These are phyloP conservation scores for Talpa occidentalis DNA, from an alignment of 2,113 vertebrate genomes.

Conservation along the genomic window DNA sequence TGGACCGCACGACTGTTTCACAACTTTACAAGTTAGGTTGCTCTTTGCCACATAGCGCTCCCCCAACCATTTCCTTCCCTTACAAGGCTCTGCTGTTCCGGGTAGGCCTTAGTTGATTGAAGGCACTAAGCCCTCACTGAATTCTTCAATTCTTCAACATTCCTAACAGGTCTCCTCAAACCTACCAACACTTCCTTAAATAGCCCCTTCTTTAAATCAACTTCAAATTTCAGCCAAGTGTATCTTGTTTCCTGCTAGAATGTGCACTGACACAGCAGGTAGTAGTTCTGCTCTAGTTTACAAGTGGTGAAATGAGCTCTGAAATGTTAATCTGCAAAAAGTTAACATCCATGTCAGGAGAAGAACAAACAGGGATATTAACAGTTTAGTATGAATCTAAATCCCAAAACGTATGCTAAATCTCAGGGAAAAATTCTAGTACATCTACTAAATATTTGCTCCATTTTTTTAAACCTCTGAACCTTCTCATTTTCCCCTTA, in stretches of 20 bases:
- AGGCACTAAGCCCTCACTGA: not conserved
- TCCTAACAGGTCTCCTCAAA: not conserved
- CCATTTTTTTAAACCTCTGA: not conserved
- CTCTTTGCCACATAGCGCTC: not conserved
- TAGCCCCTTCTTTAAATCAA: not conserved
- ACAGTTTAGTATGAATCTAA: not conserved
- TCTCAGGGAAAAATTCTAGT: not conserved
- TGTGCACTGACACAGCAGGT: not conserved
- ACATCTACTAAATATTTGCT: not conserved
- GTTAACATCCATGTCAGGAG: not conserved
- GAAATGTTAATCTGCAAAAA: not conserved
- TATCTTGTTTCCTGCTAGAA: not conserved
- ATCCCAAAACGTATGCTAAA: slow-evolving; percentile 5
- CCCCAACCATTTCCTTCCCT: not conserved
- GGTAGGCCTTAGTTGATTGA: not conserved
- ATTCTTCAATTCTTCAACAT: not conserved
- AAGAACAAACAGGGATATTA: not conserved
- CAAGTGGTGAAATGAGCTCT: not conserved
- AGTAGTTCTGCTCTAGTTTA: not conserved
- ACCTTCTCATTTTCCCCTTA: not conserved
- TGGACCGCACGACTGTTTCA: not conserved
- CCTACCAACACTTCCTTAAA: not conserved
- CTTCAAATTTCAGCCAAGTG: not conserved
- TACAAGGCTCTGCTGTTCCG: not conserved
- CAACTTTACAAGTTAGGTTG: not conserved